These are phyloP conservation scores for Euura lappo DNA, from an alignment of 1,140 invertebrate genomes.

Conservation along the genomic window DNA sequence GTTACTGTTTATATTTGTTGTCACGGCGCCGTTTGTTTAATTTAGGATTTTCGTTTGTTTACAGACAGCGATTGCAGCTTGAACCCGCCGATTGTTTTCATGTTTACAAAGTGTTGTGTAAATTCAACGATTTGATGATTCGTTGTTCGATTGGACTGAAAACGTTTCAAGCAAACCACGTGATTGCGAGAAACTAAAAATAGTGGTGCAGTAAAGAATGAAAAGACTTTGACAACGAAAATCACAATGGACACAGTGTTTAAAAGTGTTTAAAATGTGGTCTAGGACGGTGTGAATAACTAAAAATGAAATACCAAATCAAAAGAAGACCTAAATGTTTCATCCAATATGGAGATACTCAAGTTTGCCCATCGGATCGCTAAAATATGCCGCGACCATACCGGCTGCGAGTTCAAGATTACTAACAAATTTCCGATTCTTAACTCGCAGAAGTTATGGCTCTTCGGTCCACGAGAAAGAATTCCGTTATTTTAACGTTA, in stretches of 20 bases:
- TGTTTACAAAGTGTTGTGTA: constrained; percentile 5
- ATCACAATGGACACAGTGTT: neutral
- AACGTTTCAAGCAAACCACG: neutral
- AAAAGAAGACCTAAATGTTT: neutral
- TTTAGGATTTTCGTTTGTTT: neutral
- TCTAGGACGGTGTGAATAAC: neutral
- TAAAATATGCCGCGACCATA: neutral
- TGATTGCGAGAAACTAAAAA: neutral
- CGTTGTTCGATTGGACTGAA: neutral
- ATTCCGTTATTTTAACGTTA: constrained; percentile 10
- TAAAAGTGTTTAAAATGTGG: neutral
- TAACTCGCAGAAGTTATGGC: constrained; percentile 8
- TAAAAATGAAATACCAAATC: neutral
- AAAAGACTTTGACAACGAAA: neutral
- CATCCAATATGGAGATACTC: constrained; percentile 3
- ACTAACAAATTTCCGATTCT: neutral
- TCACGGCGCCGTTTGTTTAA: neutral
- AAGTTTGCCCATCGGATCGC: neutral
- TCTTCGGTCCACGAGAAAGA: constrained; percentile 36
- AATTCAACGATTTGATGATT: constrained; percentile 1
- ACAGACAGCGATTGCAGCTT: constrained; percentile 2
- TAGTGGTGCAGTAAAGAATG: neutral
- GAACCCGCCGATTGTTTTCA: constrained; percentile 1
- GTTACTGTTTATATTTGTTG: neutral
- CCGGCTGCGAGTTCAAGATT: neutral